phyloP scores from a whole-genome alignment of 2,888 invertebrate species.

The Sarcophaga carnaria region DNA sequence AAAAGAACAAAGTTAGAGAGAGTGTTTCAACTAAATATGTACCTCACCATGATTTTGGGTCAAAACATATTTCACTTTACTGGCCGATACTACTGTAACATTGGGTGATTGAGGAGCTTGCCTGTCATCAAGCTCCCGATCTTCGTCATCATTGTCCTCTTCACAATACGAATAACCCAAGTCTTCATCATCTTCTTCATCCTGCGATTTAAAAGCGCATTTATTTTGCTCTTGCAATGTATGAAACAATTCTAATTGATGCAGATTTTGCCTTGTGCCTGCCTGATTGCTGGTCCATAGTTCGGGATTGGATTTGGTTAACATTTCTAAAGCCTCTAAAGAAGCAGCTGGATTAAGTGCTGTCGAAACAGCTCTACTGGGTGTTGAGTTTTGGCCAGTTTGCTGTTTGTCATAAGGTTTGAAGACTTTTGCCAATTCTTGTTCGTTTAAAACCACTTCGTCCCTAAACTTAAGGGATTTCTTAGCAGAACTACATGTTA shows the following conservation, averaged over 20 bases:
- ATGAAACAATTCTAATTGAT: constrained; percentile 73
- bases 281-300: constrained; percentile 72
- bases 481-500: neutral
- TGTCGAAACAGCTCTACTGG: constrained; percentile 7
- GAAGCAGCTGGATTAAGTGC: constrained; percentile 77
- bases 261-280: constrained; percentile 72
- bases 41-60: constrained; percentile 77
- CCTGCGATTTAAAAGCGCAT: constrained; percentile 8
- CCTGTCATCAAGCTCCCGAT: constrained; percentile 41
- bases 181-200: constrained; percentile 76
- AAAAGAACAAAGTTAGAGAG: neutral
- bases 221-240: constrained; percentile 62
- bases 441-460: neutral
- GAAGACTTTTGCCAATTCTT: constrained; percentile 49
- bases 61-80: constrained; percentile 75
- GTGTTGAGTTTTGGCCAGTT: neutral
- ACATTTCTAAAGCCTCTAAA: constrained; percentile 76
- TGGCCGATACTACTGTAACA: constrained; percentile 69
- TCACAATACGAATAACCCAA: constrained; percentile 78
- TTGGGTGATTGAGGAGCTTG: constrained; percentile 70
- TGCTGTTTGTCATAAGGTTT: constrained; percentile 12
- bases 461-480: neutral
- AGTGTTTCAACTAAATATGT: constrained; percentile 71
- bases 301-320: constrained; percentile 77
- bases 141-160: constrained; percentile 71